Evolutionary conservation across 2,113 vertebrate species (phyloP).

Genomic region (Suricata suricatta): DNA sequence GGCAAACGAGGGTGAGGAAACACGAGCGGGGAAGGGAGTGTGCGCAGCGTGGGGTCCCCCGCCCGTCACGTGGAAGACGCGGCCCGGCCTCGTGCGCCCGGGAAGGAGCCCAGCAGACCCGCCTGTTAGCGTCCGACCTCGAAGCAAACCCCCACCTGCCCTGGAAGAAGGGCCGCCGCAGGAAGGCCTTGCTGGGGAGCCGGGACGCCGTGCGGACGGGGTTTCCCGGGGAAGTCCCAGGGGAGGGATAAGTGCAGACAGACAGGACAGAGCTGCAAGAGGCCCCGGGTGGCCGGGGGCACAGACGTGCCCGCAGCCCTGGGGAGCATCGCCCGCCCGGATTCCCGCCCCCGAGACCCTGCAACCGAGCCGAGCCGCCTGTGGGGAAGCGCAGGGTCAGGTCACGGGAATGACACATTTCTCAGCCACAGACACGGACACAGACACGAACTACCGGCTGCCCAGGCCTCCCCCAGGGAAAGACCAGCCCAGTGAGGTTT

Average conservation of each 20-base stretch:
- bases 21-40: not conserved
- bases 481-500: fast-evolving
- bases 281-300: not conserved
- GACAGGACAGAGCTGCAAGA: not conserved
- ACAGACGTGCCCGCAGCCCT: too few relatives aligned
- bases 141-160: too few relatives aligned
- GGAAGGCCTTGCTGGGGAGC: too few relatives aligned
- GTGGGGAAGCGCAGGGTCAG: not conserved
- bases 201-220: too few relatives aligned
- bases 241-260: not conserved
- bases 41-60: not conserved
- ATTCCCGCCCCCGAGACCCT: too few relatives aligned
- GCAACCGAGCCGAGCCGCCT: fast-evolving
- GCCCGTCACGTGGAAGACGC: too few relatives aligned
- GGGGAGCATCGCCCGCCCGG: too few relatives aligned
- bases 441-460: not conserved
- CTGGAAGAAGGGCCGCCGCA: too few relatives aligned
- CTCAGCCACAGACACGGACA: not conserved
- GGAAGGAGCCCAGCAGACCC: not conserved
- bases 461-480: not conserved
- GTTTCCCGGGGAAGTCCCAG: not conserved
- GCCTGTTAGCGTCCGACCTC: not conserved
- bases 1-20: not conserved
- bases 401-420: not conserved
- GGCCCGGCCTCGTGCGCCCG: fast-evolving